Conservation (phyloP, 2,113 vertebrate species). For the Ivindomyrus marchei region DNA sequence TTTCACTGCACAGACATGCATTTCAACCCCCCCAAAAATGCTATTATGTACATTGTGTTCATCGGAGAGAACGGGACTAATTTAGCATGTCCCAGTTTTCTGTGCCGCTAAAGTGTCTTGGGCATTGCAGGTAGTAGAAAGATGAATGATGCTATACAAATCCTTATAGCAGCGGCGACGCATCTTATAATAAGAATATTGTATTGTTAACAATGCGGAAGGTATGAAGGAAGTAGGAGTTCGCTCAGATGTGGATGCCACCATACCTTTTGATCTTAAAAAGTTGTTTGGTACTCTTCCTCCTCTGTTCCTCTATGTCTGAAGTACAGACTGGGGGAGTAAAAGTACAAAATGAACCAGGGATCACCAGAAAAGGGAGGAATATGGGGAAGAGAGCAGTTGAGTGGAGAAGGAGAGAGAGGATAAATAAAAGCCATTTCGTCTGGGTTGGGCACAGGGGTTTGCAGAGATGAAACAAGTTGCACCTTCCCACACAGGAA, state of each 20-base stretch:
- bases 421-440: not conserved
- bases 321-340: not conserved
- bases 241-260: not conserved
- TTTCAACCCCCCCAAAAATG: not conserved
- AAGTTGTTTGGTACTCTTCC: not conserved
- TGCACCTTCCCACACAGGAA: conserved; percentile 16
- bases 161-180: no score
- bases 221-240: not conserved
- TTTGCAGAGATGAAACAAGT: not conserved
- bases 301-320: not conserved
- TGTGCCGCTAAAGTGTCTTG: not conserved
- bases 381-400: not conserved
- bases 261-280: conserved; percentile 2
- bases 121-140: not conserved
- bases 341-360: not conserved
- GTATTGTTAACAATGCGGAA: not conserved
- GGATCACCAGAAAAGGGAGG: not conserved
- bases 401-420: not conserved
- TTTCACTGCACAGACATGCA: not conserved
- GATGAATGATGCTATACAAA: not conserved
- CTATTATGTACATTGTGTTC: not conserved
- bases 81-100: not conserved
- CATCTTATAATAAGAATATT: not conserved
- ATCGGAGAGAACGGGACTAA: not conserved
- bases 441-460: not conserved